Conservation (phyloP, 2,113 vertebrate species). For the Boulengerochromis microlepis region DNA sequence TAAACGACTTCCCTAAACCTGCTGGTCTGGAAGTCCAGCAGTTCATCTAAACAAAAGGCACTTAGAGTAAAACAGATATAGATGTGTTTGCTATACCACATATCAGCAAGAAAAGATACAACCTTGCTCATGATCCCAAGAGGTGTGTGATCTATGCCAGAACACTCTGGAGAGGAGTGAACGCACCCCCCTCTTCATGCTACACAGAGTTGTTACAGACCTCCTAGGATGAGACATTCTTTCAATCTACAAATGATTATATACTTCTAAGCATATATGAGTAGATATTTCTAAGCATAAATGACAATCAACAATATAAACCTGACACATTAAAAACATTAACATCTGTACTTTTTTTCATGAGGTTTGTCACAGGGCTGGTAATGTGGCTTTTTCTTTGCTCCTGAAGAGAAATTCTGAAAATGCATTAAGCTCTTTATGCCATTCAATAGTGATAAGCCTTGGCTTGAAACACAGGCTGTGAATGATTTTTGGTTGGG, state of each 20-base stretch:
- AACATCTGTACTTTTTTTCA: too few relatives aligned
- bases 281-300: not conserved
- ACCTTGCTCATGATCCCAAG: not conserved
- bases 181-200: not conserved
- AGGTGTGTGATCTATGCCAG: not conserved
- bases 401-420: not conserved
- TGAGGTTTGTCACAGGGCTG: not conserved
- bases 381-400: not conserved
- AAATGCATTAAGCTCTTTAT: not conserved
- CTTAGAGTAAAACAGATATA: not conserved
- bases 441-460: not conserved
- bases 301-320: not conserved
- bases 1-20: accelerated
- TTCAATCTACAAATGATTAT: not conserved
- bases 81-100: not conserved
- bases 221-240: not conserved
- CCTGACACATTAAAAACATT: not conserved
- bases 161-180: not conserved
- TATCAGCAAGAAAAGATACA: not conserved
- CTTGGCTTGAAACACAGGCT: not conserved
- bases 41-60: not conserved
- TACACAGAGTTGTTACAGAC: not conserved
- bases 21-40: not conserved
- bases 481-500: not conserved
- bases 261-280: not conserved